A percentile compares a stretch with the other conserved stretches of the same genome.
phyloP scores from a whole-genome alignment of 1,140 invertebrate genomes.

The Penaeus indicus region DNA sequence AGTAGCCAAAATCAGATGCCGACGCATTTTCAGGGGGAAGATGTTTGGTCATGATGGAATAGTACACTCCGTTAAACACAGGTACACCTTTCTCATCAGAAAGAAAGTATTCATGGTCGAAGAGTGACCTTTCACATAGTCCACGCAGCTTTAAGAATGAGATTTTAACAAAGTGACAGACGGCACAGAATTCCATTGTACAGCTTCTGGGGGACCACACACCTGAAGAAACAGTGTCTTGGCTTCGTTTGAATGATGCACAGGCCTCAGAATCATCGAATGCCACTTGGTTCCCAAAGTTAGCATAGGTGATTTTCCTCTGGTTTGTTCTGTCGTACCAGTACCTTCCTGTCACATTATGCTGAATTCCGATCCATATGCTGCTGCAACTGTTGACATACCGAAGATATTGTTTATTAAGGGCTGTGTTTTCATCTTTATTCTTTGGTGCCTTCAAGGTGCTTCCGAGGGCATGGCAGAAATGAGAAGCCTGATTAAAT shows the following conservation, averaged over 20 bases:
- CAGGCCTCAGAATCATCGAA: constrained; percentile 46
- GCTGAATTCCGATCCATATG: constrained; percentile 43
- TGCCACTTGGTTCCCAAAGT: constrained; percentile 8
- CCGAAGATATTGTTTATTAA: background rate
- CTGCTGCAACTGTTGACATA: background rate
- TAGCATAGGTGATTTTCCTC: constrained; percentile 16
- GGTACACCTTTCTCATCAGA: background rate
- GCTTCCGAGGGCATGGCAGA: constrained; percentile 38
- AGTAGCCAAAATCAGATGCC: constrained; percentile 36
- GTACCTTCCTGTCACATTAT: background rate
- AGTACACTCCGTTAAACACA: constrained; percentile 33
- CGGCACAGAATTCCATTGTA: constrained; percentile 28
- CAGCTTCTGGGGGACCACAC: constrained; percentile 33
- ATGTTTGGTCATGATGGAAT: constrained; percentile 37
- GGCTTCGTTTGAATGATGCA: constrained; percentile 38
- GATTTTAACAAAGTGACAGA: constrained; percentile 27
- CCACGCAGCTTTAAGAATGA: constrained; percentile 38
- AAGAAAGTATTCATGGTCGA: constrained; percentile 47
- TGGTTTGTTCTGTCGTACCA: constrained; percentile 9
- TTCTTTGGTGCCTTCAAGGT: constrained; percentile 17
- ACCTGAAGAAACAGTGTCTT: constrained; percentile 18
- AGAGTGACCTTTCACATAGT: constrained; percentile 36
- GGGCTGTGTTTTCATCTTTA: constrained; percentile 24
- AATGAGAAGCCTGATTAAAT: constrained; percentile 23
- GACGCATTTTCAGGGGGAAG: constrained; percentile 7